Base-by-base conservation (phyloP, 2,888 invertebrate genomes). In the Prenolepis imparis region DNA sequence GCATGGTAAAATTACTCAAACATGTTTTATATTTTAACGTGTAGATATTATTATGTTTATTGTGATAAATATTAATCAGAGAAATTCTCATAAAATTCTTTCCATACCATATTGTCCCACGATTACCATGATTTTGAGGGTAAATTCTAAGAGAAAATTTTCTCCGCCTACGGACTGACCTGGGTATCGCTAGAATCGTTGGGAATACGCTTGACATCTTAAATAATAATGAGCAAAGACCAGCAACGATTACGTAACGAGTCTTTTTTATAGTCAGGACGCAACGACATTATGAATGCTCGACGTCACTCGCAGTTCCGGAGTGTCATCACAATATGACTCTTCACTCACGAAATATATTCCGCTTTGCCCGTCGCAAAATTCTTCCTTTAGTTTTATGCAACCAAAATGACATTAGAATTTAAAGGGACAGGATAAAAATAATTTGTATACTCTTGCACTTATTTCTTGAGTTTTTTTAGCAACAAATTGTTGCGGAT, bases 171-270 rank as follows among this genome's bases (percentile, higher is more conserved):
- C n/a, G n/a, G n/a, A n/a, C n/a, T n/a, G n/a, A n/a, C 21, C n/a
- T 41, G 2, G 28, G 9, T 15, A 21, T 59, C 28, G 28, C 28
- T 28, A 28, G 28, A 70, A 68, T 57, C 39, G 41, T 15, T 59
- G 64, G 28, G 57, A 63, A 64, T 59, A 70, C 36, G 63, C 9
- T 63, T 8, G 52, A 67, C 83, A 64, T 78, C 39, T 70, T 89
- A 88, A 88, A 84, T 63, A 81, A 70, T 67, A 85, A 82, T 18
- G 44, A 28, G 18, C 6, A 3, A 66, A 18, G 39, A 39, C 24
- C 32, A 39, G 52, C 55, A 52, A 61, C 44, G 77, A 83, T 89
- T 88, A 82, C 63, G 67, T 82, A 88, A 88, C 63, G 67, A 28
- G 21, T 15, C 73, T 72, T 72, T n/a, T 78, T 78, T 78, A 78